phyloP scores from a whole-genome alignment of 1,140 invertebrate genomes.

The Himalopsyche phryganea region DNA sequence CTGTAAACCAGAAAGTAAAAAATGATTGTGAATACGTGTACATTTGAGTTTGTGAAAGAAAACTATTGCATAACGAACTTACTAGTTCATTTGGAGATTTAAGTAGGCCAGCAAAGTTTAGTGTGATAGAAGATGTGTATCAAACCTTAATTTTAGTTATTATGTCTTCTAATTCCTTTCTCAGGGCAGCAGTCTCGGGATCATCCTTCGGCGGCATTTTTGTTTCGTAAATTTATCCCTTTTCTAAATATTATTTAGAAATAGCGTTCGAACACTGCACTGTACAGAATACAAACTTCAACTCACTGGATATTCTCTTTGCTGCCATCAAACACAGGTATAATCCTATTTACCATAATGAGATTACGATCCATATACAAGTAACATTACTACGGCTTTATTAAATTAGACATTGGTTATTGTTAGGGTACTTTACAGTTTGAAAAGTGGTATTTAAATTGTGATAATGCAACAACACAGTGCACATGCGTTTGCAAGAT shows the following conservation, averaged over 20 bases:
- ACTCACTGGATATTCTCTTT: background rate
- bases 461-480: no score
- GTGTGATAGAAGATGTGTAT: no score
- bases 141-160: slow-evolving; percentile 68
- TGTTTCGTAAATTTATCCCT: slow-evolving; percentile 38
- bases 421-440: no score
- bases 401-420: slow-evolving; percentile 24
- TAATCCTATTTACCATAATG: slow-evolving; percentile 33
- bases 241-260: background rate
- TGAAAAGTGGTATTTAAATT: no score
- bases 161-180: slow-evolving; percentile 74
- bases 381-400: slow-evolving; percentile 31
- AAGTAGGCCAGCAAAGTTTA: no score
- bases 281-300: background rate
- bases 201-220: slow-evolving; percentile 66
- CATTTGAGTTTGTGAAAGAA: no score
- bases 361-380: slow-evolving; percentile 9
- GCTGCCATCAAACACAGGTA: background rate
- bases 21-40: no score
- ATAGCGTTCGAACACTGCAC: background rate
- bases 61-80: no score
- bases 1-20: no score
- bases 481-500: no score
- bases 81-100: no score
- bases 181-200: slow-evolving; percentile 67